Base-by-base conservation (phyloP, 2,888 invertebrate genomes). In the Euplexia lucipara region DNA sequence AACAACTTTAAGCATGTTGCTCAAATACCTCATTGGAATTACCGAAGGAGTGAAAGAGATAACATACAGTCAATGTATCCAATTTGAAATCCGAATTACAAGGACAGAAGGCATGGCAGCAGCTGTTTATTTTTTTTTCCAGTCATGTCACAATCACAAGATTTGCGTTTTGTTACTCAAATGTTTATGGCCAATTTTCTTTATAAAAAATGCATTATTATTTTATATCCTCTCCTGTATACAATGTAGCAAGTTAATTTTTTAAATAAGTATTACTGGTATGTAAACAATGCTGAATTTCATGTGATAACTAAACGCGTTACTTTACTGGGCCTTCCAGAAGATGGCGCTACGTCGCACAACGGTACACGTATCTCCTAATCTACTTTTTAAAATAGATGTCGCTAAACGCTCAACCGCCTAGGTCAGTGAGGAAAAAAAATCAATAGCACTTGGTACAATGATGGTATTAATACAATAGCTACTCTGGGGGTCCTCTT, bases 91-190 rank as follows among this genome's bases (percentile, higher is more conserved):
- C 22, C 37, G 49, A 54, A 59, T 48, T 52, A 56, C 45, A 59
- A 67, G 54, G 65, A 74, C 53, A 58, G 45, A 71, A 53, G 35
- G 53, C 58, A 48, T 66, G 68, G 58, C 61, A 58, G 70, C 82
- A 82, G 80, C 82, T 81, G 79, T 78, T 79, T 75, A 42, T 60
- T 73, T 71, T 78, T n/a, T 74, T 74, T 77, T 61, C 1, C 32
- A 42, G 30, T 22, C 37, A 42, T 76, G 69, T 72, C 76, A 75
- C 49, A 57, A 48, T n/a, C n/a, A n/a, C n/a, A n/a, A 48, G 49
- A 60, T 26, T 12, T 37, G n/a, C 78, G 77, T 77, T 77, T 78
- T 51, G 63, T 77, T 78, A 48, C 1, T n/a, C 9, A 9, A 22
- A 35, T 30, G 1, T 10, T 18, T 41, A 26, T 7, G 5, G 18